Conservation (phyloP, 2,888 invertebrate genomes). For the Oxytorus armatus region DNA sequence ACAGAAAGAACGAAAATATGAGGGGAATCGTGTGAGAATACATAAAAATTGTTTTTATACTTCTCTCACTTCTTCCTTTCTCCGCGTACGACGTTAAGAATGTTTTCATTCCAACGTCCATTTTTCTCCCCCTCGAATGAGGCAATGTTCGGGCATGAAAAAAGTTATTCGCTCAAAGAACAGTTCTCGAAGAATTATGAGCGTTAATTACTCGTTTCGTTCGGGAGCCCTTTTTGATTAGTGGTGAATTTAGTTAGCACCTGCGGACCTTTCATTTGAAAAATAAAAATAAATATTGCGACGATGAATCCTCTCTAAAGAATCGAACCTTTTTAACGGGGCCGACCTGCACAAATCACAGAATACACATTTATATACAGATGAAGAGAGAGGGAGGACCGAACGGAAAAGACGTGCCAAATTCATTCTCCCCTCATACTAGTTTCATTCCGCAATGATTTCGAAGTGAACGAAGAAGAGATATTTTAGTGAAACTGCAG, state of each 20-base stretch:
- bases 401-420: slow-evolving; percentile 39
- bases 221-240: slow-evolving; percentile 75
- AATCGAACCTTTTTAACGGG: slow-evolving; percentile 49
- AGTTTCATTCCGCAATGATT: slow-evolving; percentile 19
- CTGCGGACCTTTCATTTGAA: slow-evolving; percentile 67
- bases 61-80: neutral
- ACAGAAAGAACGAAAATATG: no score
- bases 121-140: neutral
- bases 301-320: slow-evolving; percentile 38
- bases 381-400: neutral
- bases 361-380: neutral
- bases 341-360: slow-evolving; percentile 42
- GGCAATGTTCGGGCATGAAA: slow-evolving; percentile 53
- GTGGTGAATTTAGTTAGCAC: slow-evolving; percentile 78
- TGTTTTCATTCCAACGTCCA: slow-evolving; percentile 12
- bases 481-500: slow-evolving; percentile 14
- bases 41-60: neutral
- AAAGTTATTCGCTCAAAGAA: slow-evolving; percentile 69
- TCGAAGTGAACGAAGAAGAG: slow-evolving; percentile 27
- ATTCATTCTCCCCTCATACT: slow-evolving; percentile 41
- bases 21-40: neutral
- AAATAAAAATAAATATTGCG: slow-evolving; percentile 50
- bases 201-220: slow-evolving; percentile 79
- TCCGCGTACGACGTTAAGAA: neutral
- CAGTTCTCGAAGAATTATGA: slow-evolving; percentile 77